A percentile compares a stretch with the other conserved stretches of the same genome.
phyloP scores from a whole-genome alignment of 2,797 vertebrate genomes.

The Paramormyrops hopkinsi region DNA sequence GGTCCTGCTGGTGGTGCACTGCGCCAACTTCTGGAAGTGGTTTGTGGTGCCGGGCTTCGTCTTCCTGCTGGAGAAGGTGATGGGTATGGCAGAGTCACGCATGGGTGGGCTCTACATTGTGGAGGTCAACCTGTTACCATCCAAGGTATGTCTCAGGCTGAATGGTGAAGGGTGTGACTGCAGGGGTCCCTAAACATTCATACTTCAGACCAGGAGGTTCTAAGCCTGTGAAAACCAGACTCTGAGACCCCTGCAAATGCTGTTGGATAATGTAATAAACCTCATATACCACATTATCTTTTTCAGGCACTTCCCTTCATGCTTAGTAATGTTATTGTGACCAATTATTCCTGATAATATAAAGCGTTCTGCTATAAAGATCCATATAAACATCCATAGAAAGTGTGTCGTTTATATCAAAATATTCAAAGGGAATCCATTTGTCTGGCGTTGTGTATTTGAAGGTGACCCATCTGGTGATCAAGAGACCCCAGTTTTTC shows the following conservation, averaged over 20 bases:
- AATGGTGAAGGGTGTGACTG: neutral
- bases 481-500: slow-evolving; percentile 72
- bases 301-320: neutral
- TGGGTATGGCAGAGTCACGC: slow-evolving; percentile 61
- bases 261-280: neutral
- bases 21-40: slow-evolving; percentile 90
- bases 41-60: slow-evolving; percentile 69
- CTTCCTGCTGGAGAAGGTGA: slow-evolving; percentile 74
- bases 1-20: slow-evolving; percentile 74
- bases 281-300: neutral
- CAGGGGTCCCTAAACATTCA: neutral
- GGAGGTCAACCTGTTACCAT: slow-evolving; percentile 79
- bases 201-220: neutral
- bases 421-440: neutral
- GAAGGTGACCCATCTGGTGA: slow-evolving; percentile 85
- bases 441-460: slow-evolving; percentile 8
- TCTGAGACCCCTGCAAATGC: neutral
- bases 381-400: neutral
- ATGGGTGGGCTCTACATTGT: slow-evolving; percentile 66
- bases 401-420: neutral
- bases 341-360: neutral
- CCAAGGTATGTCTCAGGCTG: slow-evolving; percentile 64
- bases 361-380: neutral
- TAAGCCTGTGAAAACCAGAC: neutral
- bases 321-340: neutral